Evolutionary conservation across 30 jellyfish, hydroid and myxozoan genomes (phyloP).

Genomic region (Turritopsis dohrnii): DNA sequence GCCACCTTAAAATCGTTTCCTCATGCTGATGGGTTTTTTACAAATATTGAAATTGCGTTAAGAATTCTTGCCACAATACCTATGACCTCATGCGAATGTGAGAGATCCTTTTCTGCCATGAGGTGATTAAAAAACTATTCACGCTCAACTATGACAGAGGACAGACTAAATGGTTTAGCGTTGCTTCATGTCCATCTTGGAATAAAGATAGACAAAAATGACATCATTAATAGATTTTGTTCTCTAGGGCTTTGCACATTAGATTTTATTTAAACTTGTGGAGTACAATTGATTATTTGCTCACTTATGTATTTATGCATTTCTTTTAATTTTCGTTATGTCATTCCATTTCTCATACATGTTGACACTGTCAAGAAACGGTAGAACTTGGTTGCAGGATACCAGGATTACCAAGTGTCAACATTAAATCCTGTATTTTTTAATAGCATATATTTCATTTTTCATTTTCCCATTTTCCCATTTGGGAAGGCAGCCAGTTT

Average conservation of each 20-base stretch:
- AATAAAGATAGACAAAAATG: background rate
- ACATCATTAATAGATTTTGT: background rate
- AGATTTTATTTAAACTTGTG: background rate
- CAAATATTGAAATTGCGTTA: conserved; percentile 29
- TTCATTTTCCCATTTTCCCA: background rate
- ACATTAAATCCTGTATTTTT: background rate
- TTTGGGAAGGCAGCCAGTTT: background rate
- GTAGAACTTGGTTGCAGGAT: background rate
- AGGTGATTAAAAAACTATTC: conserved; percentile 41
- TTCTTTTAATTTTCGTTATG: background rate
- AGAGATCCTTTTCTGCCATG: conserved; percentile 45
- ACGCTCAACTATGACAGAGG: conserved; percentile 12
- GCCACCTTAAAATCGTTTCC: conserved; percentile 4
- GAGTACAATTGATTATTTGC: no score
- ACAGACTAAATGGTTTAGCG: conserved; percentile 11
- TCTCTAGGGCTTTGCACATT: background rate
- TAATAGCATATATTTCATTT: no score
- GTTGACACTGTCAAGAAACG: background rate
- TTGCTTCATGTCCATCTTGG: conserved; percentile 12
- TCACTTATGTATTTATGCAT: background rate
- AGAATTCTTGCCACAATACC: conserved; percentile 43
- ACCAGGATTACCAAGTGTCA: background rate
- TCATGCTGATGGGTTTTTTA: conserved; percentile 21
- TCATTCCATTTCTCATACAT: background rate
- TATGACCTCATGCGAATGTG: conserved; percentile 51